Evolutionary conservation across 2,888 invertebrate species (phyloP).

Genomic region (Vanessa cardui): DNA sequence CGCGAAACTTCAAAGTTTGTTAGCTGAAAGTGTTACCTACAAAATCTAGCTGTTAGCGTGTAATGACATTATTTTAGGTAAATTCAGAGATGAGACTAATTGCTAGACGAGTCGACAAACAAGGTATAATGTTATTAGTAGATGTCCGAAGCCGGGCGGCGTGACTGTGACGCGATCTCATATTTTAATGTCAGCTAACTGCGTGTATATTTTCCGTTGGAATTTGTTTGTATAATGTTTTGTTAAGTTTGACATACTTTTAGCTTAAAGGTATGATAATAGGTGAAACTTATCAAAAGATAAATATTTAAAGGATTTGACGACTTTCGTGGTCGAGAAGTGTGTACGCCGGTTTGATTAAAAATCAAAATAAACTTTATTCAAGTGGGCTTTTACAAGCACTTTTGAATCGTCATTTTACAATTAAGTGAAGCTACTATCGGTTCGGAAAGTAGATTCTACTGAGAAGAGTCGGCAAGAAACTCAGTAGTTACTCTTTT

Average conservation of each 20-base stretch:
- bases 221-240: not conserved
- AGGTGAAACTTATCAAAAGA: no score
- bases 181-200: slow-evolving; percentile 4
- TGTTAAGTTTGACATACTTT: not conserved
- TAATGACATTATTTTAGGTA: not conserved
- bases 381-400: no score
- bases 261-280: no score
- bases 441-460: no score
- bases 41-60: not conserved
- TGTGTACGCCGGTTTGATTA: no score
- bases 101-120: slow-evolving; percentile 10
- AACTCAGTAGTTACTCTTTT: no score
- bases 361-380: no score
- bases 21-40: not conserved
- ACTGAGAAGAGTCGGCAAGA: no score
- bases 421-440: no score
- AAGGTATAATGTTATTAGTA: slow-evolving; percentile 7
- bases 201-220: not conserved
- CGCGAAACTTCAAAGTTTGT: not conserved
- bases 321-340: no score
- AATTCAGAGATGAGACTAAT: slow-evolving; percentile 2
- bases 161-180: not conserved
- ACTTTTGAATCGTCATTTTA: no score
- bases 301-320: no score
- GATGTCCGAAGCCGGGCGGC: not conserved